Evolutionary conservation across 30 jellyfish, hydroid and myxozoan species (phyloP).

Genomic region (Aurelia coerulea): DNA sequence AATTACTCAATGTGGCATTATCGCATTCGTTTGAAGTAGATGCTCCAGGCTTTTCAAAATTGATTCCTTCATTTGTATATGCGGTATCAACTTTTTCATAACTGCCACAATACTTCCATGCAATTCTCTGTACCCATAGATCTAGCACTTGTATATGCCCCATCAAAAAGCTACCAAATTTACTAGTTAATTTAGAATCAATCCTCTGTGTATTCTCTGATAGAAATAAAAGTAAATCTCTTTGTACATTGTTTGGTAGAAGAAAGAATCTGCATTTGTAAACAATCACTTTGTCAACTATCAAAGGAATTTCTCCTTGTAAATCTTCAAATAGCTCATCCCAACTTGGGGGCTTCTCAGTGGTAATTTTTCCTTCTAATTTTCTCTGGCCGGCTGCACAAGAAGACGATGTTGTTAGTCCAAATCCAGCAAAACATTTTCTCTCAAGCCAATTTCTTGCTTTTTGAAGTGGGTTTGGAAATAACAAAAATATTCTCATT

Average conservation of each 20-base stretch:
- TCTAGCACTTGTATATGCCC: not conserved
- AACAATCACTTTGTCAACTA: not conserved
- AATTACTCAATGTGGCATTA: too few species aligned
- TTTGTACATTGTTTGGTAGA: not conserved
- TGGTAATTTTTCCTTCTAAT: not conserved
- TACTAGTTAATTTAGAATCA: not conserved
- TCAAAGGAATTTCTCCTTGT: not conserved
- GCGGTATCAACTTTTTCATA: not conserved
- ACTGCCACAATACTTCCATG: not conserved
- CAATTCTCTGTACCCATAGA: not conserved
- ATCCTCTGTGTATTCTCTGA: not conserved
- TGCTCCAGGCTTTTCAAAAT: not conserved
- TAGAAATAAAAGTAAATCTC: not conserved
- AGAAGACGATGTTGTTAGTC: not conserved
- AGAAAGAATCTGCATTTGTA: not conserved
- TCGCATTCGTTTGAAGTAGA: not conserved
- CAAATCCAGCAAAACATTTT: not conserved
- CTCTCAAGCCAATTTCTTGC: conserved; percentile 2
- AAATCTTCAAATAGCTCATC: not conserved
- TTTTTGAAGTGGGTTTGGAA: not conserved
- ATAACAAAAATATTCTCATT: not conserved
- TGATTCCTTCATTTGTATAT: not conserved
- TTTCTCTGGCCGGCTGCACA: not conserved
- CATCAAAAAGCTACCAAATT: not conserved
- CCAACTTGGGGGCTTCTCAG: not conserved